Conservation (phyloP, 1,140 invertebrate species). For the Tribolium castaneum region DNA sequence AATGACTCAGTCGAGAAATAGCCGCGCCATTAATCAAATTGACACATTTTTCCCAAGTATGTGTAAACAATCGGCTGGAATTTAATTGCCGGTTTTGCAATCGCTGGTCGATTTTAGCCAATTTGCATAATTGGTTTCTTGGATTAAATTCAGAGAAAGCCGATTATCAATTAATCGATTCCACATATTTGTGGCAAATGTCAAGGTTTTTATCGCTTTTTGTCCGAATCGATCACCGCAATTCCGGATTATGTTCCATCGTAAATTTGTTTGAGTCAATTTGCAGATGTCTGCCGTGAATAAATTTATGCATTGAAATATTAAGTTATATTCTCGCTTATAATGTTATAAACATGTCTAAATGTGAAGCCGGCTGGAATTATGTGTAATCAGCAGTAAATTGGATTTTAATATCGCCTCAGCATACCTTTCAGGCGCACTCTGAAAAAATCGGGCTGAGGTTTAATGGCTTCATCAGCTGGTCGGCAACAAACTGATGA, state of each 20-base stretch:
- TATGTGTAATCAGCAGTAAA: conserved; percentile 35
- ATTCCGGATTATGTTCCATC: conserved; percentile 20
- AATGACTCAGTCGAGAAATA: neutral
- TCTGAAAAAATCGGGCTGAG: neutral
- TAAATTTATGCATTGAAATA: conserved; percentile 36
- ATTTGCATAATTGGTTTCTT: conserved; percentile 12
- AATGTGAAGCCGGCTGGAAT: conserved; percentile 31
- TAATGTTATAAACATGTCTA: conserved; percentile 36
- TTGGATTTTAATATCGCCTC: conserved; percentile 32
- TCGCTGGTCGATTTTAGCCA: neutral
- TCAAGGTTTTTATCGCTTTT: conserved; percentile 1
- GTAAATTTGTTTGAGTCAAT: conserved; percentile 32
- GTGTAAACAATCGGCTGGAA: conserved; percentile 3
- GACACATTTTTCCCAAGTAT: neutral
- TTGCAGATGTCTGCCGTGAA: conserved; percentile 25
- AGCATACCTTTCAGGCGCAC: conserved; percentile 12
- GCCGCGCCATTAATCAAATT: neutral
- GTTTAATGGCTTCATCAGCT: conserved; percentile 30
- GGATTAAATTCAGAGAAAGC: conserved; percentile 11
- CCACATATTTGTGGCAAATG: neutral
- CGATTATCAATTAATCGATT: conserved; percentile 29
- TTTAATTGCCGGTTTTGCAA: neutral
- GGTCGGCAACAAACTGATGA: neutral
- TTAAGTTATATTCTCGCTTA: conserved; percentile 34
- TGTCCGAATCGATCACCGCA: conserved; percentile 1